Evolutionary conservation across 2,113 vertebrate genomes (phyloP).

Genomic region (Etheostoma spectabile): DNA sequence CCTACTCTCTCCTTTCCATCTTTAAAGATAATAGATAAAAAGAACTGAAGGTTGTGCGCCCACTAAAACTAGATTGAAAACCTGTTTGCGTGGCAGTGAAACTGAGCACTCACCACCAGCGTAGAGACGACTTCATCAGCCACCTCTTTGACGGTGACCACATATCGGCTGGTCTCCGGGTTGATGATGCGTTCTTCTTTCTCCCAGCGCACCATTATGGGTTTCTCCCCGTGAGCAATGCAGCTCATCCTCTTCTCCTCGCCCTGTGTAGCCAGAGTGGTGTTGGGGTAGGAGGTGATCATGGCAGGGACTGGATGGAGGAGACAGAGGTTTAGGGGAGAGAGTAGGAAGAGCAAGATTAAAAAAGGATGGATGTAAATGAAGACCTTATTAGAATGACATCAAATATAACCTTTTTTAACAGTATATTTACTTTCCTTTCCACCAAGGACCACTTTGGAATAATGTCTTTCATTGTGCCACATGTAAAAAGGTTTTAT

Average conservation of each 20-base stretch:
- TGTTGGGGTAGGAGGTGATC: conserved; percentile 99
- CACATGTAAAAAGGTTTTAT: not conserved
- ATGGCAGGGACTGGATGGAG: conserved; percentile 94
- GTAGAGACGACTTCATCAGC: conserved; percentile 96
- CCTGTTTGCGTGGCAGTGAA: not conserved
- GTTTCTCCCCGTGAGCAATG: conserved; percentile 95
- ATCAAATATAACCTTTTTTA: not conserved
- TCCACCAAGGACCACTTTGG: not conserved
- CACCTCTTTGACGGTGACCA: conserved; percentile 95
- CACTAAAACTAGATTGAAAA: conserved; percentile 6
- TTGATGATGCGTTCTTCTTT: conserved; percentile 98
- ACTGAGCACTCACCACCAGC: conserved; percentile 86
- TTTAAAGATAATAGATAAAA: conserved; percentile 7
- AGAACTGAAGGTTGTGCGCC: not conserved
- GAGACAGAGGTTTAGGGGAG: not conserved
- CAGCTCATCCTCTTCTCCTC: conserved; percentile 98
- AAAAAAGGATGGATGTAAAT: not conserved
- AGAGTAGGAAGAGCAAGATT: not conserved
- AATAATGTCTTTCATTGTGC: not conserved
- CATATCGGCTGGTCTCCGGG: conserved; percentile 96
- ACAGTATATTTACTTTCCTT: not conserved
- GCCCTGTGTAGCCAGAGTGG: conserved; percentile 96
- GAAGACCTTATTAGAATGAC: not conserved
- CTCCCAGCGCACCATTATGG: conserved; percentile 99
- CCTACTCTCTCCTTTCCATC: conserved; percentile 14